phyloP scores from a whole-genome alignment of 2,797 vertebrate genomes.

The Danio aesculapii region DNA sequence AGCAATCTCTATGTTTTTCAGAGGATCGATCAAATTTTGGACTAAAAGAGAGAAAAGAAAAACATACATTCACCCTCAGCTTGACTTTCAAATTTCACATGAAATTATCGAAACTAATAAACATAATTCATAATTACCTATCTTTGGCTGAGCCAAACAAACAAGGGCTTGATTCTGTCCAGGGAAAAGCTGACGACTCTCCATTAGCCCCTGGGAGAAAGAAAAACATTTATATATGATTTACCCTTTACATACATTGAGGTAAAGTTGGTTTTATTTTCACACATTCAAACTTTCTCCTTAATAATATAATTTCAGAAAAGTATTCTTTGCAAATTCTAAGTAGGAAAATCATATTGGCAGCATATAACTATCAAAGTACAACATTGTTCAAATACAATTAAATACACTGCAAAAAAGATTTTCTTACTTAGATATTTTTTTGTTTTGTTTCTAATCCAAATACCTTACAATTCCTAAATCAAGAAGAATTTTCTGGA shows the following conservation, averaged over 20 bases:
- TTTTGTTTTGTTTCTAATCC: too few species aligned
- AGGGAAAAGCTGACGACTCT: slow-evolving; percentile 54
- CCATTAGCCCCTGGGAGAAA: background rate
- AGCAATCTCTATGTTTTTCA: slow-evolving; percentile 49
- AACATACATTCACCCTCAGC: slow-evolving; percentile 8
- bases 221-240: background rate
- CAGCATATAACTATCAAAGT: too few species aligned
- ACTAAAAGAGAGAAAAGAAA: slow-evolving; percentile 35
- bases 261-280: too few species aligned
- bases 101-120: background rate
- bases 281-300: too few species aligned
- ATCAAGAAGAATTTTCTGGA: too few species aligned
- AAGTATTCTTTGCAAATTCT: too few species aligned
- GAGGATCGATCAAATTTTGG: slow-evolving; percentile 19
- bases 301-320: too few species aligned
- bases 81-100: background rate
- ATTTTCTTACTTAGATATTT: too few species aligned
- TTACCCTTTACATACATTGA: too few species aligned
- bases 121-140: slow-evolving; percentile 64
- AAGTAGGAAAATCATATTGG: too few species aligned
- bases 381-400: too few species aligned
- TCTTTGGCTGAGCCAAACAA: slow-evolving; percentile 68
- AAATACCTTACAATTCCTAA: too few species aligned
- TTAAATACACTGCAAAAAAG: background rate
- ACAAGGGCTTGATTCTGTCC: slow-evolving; percentile 68